These are phyloP conservation scores for Pinna nobilis DNA, from an alignment of 1,140 invertebrate species.

Conservation along the genomic window DNA sequence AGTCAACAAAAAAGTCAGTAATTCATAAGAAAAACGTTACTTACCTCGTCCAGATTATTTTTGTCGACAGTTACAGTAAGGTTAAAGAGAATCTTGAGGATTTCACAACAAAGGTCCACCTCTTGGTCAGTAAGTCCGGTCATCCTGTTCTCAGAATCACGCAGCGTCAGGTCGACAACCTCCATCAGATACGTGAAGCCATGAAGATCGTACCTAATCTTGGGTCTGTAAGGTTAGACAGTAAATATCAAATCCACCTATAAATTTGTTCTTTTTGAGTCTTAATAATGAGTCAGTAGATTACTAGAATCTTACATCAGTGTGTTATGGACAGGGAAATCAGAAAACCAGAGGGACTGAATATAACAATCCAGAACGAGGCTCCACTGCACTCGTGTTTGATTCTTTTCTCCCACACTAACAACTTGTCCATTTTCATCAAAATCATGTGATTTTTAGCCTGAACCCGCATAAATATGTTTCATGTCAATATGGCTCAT, in stretches of 20 bases:
- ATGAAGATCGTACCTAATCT: constrained; percentile 85
- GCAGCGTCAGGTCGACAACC: constrained; percentile 84
- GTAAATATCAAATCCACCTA: background rate
- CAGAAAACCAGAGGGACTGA: background rate
- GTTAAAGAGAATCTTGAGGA: constrained; percentile 93
- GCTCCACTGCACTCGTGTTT: too few relatives aligned
- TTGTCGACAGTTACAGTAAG: constrained; percentile 79
- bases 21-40: background rate
- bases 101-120: constrained; percentile 85
- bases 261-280: background rate
- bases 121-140: constrained; percentile 78
- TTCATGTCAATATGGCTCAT: too few relatives aligned
- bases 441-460: too few relatives aligned
- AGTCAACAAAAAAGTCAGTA: too few relatives aligned
- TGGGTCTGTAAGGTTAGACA: constrained; percentile 79
- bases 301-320: background rate
- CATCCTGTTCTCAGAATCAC: constrained; percentile 64
- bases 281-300: background rate
- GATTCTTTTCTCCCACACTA: too few relatives aligned
- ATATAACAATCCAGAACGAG: too few relatives aligned
- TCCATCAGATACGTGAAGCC: constrained; percentile 88
- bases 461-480: too few relatives aligned
- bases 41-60: constrained; percentile 74
- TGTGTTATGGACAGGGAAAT: background rate
- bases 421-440: too few relatives aligned